phyloP scores from a whole-genome alignment of 1,140 invertebrate genomes.

The Heliconius melpomene region DNA sequence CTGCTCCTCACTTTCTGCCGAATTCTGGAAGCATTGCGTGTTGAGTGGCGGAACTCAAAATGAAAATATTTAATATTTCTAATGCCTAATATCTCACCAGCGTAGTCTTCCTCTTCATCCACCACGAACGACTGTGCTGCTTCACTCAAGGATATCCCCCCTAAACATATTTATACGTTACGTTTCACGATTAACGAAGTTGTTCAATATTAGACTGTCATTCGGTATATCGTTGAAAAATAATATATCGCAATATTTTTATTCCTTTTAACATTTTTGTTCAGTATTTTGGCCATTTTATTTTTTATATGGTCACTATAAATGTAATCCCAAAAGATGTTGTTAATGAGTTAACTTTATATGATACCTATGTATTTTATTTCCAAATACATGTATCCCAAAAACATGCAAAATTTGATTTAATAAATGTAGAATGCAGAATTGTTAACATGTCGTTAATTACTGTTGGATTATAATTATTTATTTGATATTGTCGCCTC shows the following conservation, averaged over 20 bases:
- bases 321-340: background rate
- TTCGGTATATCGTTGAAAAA: background rate
- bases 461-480: background rate
- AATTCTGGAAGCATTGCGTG: too few relatives aligned
- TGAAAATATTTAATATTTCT: too few relatives aligned
- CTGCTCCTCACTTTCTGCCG: too few relatives aligned
- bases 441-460: background rate
- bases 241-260: background rate
- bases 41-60: too few relatives aligned
- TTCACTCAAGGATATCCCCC: background rate
- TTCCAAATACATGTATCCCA: background rate
- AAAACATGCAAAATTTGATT: background rate
- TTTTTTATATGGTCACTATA: background rate
- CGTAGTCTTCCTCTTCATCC: background rate
- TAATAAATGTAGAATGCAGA: background rate
- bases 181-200: background rate
- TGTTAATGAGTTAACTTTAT: background rate
- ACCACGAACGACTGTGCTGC: background rate
- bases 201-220: background rate
- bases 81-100: background rate
- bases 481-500: background rate
- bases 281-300: too few relatives aligned
- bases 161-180: slow-evolving; percentile 5
- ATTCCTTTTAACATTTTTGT: too few relatives aligned
- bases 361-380: background rate